Evolutionary conservation across 2,888 invertebrate genomes (phyloP).

Genomic region (Pediacus dermestoides): DNA sequence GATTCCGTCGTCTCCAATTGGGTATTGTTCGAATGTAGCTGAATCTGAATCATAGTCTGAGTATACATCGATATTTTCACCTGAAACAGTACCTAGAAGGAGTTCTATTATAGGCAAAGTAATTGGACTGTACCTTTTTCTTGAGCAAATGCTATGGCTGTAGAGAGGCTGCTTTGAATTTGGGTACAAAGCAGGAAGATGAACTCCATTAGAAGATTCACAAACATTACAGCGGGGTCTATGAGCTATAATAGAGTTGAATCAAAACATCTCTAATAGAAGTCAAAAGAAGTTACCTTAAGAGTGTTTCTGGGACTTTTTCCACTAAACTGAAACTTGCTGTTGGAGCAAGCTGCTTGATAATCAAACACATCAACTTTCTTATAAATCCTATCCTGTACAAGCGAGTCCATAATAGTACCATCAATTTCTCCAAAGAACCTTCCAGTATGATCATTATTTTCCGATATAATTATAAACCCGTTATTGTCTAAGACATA

Average conservation of each 20-base stretch:
- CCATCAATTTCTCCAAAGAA: constrained; percentile 95
- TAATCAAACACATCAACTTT: constrained; percentile 84
- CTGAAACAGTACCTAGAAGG: constrained; percentile 13
- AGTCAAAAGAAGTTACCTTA: too few relatives aligned
- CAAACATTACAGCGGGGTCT: constrained; percentile 56
- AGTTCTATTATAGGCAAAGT: background rate
- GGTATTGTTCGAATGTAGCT: constrained; percentile 21
- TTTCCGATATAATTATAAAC: constrained; percentile 87
- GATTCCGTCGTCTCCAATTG: constrained; percentile 34
- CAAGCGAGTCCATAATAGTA: constrained; percentile 89
- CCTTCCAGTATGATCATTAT: constrained; percentile 79
- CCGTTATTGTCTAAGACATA: constrained; percentile 94
- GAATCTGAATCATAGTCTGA: constrained; percentile 28
- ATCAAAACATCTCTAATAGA: too few relatives aligned
- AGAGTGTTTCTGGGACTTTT: constrained; percentile 47
- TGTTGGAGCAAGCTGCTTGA: constrained; percentile 79
- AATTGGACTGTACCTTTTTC: constrained; percentile 49
- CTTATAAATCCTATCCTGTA: constrained; percentile 86
- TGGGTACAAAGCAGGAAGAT: constrained; percentile 54
- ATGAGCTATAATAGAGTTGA: constrained; percentile 49
- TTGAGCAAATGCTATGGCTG: constrained; percentile 50
- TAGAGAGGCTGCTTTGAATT: constrained; percentile 48
- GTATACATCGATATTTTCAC: constrained; percentile 26
- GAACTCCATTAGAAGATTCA: constrained; percentile 55
- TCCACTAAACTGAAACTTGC: constrained; percentile 63